Evolutionary conservation across 35 echinoderm and acorn worm genomes (phyloP).

Genomic region (Hemicentrotus pulcherrimus): DNA sequence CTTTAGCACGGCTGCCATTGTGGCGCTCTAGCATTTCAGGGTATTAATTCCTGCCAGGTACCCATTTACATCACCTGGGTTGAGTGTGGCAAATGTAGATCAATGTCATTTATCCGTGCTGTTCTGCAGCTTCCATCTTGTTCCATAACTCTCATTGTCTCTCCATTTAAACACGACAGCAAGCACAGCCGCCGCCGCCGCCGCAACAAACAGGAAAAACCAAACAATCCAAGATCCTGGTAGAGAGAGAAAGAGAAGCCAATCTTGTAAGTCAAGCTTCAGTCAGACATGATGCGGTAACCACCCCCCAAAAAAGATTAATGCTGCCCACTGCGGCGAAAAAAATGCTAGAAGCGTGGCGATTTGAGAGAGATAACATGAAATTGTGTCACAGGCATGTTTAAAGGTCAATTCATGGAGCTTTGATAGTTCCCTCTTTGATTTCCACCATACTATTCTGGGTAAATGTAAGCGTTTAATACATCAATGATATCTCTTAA

Average conservation of each 20-base stretch:
- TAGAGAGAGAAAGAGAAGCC: neutral
- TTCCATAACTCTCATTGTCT: neutral
- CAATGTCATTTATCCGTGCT: neutral
- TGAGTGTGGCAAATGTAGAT: no score
- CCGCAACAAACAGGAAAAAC: neutral
- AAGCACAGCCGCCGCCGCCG: neutral
- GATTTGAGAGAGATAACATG: no score
- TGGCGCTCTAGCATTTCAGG: no score
- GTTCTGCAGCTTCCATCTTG: neutral
- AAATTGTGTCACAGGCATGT: no score
- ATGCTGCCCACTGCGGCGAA: neutral
- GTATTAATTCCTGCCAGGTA: no score
- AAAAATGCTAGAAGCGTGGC: neutral
- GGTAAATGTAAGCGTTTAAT: no score
- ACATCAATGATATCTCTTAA: no score
- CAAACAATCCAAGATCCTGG: slow-evolving; percentile 1
- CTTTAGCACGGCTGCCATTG: no score
- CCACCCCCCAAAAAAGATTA: neutral
- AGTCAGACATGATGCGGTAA: neutral
- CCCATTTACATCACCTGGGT: no score
- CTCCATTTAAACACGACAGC: slow-evolving; percentile 1
- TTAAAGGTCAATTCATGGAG: no score
- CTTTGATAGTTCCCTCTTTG: no score
- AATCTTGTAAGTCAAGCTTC: slow-evolving; percentile 2
- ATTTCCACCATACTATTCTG: no score